phyloP scores from a whole-genome alignment of 2,113 vertebrate species.

The cat (Felis catus) region F.catus_Fca126_mat1.0 CM031424.1:85163001-85163500 shows the following conservation, averaged over 20 bases:
- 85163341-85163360: background rate
- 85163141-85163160: background rate
- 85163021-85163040: background rate
- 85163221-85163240: background rate
- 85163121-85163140: background rate
- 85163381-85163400: background rate
- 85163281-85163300: background rate
- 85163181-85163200: background rate
- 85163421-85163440: too few species aligned
- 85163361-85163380: background rate
- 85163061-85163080: background rate
- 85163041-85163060: background rate
- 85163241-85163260: conserved; percentile 42
- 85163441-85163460: background rate
- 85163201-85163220: background rate
- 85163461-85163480: background rate
- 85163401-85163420: background rate
- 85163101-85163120: background rate
- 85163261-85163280: background rate
- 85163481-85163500: background rate
- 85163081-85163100: background rate
- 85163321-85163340: background rate
- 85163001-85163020: background rate
- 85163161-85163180: background rate
- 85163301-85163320: too few species aligned